Conservation (phyloP, 2,113 vertebrate species). For the Nothoprocta perdicaria region DNA sequence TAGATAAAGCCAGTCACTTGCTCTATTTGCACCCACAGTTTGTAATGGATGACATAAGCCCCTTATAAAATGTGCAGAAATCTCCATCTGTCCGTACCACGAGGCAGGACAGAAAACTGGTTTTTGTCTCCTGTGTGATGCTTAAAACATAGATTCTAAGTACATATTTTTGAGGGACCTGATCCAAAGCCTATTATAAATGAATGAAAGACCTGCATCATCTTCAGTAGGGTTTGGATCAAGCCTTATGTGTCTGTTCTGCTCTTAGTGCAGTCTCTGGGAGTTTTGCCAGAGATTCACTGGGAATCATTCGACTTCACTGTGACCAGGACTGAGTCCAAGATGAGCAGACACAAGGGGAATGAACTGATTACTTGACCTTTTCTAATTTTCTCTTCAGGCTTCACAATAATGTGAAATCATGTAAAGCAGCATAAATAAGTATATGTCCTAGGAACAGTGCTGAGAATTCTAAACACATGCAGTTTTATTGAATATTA, state of each 20-base stretch:
- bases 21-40: too few species aligned
- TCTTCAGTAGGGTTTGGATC: constrained; percentile 1
- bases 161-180: not conserved
- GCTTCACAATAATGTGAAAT: not conserved
- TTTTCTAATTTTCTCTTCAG: constrained; percentile 27
- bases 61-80: not conserved
- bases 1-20: not conserved
- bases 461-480: constrained; percentile 50
- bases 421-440: constrained; percentile 23
- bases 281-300: constrained; percentile 39
- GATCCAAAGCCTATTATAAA: constrained; percentile 3
- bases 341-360: constrained; percentile 20
- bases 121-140: not conserved
- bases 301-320: constrained; percentile 27
- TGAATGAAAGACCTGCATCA: not conserved
- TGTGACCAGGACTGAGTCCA: constrained; percentile 46
- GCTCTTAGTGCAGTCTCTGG: not conserved
- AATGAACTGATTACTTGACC: not conserved
- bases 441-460: constrained; percentile 28
- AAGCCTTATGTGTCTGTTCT: not conserved
- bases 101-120: not conserved
- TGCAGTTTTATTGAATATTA: constrained; percentile 61
- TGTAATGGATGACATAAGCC: fast-evolving
- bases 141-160: not conserved
- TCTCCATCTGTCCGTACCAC: not conserved